Evolutionary conservation across 2,113 vertebrate species (phyloP).

Genomic region (Oreochromis niloticus): DNA sequence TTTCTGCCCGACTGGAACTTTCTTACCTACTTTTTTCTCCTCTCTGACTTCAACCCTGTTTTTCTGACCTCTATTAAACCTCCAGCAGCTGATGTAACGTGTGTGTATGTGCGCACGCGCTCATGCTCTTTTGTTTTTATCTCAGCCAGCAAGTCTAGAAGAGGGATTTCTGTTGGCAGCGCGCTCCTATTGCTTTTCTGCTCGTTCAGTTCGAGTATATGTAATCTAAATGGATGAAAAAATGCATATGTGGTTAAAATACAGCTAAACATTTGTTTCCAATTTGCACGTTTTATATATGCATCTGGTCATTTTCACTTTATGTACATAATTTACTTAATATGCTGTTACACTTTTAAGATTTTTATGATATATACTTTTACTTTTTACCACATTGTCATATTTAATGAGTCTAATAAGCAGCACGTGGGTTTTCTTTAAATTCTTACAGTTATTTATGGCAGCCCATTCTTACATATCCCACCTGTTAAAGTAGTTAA

Average conservation of each 20-base stretch:
- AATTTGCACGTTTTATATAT: neutral
- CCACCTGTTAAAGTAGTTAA: neutral
- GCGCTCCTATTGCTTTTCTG: neutral
- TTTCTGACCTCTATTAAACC: constrained; percentile 43
- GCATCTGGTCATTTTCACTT: neutral
- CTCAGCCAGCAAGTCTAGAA: neutral
- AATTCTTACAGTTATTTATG: neutral
- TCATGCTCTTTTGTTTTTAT: constrained; percentile 30
- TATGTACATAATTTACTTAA: neutral
- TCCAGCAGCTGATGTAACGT: constrained; percentile 26
- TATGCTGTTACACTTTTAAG: neutral
- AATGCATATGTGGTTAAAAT: neutral
- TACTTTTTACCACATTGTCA: neutral
- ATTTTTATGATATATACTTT: neutral
- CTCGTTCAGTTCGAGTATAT: neutral
- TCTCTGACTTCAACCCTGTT: constrained; percentile 8
- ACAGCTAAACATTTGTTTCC: neutral
- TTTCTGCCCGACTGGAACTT: neutral
- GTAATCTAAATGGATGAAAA: neutral
- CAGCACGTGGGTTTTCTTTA: neutral
- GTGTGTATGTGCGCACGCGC: neutral
- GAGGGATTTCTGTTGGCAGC: constrained; percentile 33
- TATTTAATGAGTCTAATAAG: neutral
- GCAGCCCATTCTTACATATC: neutral
- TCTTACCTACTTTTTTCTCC: neutral